Evolutionary conservation across 2,888 invertebrate species (phyloP).

Genomic region (Lissocephala sabroskyi): DNA sequence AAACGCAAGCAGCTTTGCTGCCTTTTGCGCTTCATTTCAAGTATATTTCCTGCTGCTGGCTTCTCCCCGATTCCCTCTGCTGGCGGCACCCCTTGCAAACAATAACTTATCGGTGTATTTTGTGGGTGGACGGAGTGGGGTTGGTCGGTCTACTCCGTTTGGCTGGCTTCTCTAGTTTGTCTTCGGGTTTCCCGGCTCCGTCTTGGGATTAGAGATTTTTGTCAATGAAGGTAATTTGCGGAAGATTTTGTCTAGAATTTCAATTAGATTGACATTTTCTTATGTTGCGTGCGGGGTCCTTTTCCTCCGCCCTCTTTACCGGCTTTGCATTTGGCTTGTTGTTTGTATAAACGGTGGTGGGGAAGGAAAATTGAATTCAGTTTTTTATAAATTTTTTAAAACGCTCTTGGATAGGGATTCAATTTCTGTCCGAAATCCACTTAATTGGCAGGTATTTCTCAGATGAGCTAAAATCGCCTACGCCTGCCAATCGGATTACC

Average conservation of each 20-base stretch:
- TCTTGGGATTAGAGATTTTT: slow-evolving; percentile 70
- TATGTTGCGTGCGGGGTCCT: background rate
- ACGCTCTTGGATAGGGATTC: no score
- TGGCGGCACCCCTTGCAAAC: slow-evolving; percentile 23
- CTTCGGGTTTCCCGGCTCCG: slow-evolving; percentile 39
- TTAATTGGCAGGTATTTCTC: no score
- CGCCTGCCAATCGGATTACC: no score
- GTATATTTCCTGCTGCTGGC: slow-evolving; percentile 27
- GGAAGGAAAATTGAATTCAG: no score
- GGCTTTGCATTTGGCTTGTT: no score
- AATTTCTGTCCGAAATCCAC: no score
- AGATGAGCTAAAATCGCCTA: no score
- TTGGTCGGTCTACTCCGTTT: no score
- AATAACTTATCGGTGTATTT: slow-evolving; percentile 35
- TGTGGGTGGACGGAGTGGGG: no score
- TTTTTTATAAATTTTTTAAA: no score
- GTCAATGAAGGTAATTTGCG: slow-evolving; percentile 72
- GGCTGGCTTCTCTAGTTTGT: slow-evolving; percentile 19
- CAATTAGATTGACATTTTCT: slow-evolving; percentile 70
- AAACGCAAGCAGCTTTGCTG: background rate
- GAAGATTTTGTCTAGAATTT: slow-evolving; percentile 72
- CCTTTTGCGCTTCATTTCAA: slow-evolving; percentile 27
- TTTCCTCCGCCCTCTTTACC: no score
- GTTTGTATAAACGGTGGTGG: no score
- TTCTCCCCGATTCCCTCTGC: background rate